Evolutionary conservation across 2,113 vertebrate species (phyloP), one percentile per base, ranked within the genome.

Genomic region (Erythrocercus mccallii): DNA sequence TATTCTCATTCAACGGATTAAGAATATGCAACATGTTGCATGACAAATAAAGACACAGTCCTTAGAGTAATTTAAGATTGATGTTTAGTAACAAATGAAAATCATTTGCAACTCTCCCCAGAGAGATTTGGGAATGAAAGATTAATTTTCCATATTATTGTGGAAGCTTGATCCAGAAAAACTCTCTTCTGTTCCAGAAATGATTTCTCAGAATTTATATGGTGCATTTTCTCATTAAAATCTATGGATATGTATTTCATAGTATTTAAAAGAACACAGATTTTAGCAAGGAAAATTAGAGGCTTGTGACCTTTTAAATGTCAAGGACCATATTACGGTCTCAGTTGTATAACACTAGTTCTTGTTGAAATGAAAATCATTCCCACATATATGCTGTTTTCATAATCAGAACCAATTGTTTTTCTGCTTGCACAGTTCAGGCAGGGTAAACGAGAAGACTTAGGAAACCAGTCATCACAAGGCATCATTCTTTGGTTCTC

Each of bases 61-160:
- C 89, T 91, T 60, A 84, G 47, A 96, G 77, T 79, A 15, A n/a
- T 91, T 95, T 95, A 89, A 91, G 78, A 96, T 50, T 95, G 86
- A 95, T 94, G 93, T 91, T 96, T 87, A 92, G 73, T 53, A 94
- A 95, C 91, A 97, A 95, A 92, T 96, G 69, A 95, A 97, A 95
- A 94, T 45, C 83, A 89, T 96, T 95, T 92, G 86, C 89, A n/a
- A 53, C 50, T 91, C 54, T 92, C 84, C 81, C 65, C 42, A 86
- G 94, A 92, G 91, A 95, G 87, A 95, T 79, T 94, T 84, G 95
- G 78, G 94, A 97, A 95, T 89, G 93, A 89, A 95, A 95, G 89
- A 88, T 92, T 95, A 95, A 96, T 96, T 96, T 95, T 91, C 69
- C 73, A 60, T 95, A 91, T 94, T 95, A 95, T 95, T 96, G 73